phyloP scores from a whole-genome alignment of 2,797 vertebrate species.

The Tarsius wallacei region DNA sequence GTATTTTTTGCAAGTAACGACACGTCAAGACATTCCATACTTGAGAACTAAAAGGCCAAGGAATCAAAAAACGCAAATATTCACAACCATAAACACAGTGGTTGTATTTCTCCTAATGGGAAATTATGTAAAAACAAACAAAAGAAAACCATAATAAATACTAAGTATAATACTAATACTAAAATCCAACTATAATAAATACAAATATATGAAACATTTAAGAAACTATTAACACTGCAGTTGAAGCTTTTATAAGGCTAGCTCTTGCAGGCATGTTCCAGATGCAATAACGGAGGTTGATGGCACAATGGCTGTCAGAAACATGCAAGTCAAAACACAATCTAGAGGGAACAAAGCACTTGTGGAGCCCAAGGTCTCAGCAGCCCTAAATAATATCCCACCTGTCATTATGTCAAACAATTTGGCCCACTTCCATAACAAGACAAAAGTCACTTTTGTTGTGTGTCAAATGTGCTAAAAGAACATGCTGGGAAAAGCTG shows the following conservation, averaged over 20 bases:
- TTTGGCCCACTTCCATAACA: constrained; percentile 88
- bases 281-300: constrained; percentile 92
- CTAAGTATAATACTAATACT: constrained; percentile 6
- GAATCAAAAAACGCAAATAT: constrained; percentile 12
- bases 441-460: constrained; percentile 93
- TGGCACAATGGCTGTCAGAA: constrained; percentile 92
- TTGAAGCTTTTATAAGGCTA: constrained; percentile 74
- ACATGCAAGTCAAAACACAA: constrained; percentile 94
- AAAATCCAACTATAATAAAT: constrained; percentile 68
- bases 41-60: constrained; percentile 53
- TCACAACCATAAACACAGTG: constrained; percentile 67
- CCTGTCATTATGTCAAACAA: constrained; percentile 90
- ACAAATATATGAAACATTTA: constrained; percentile 63
- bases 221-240: constrained; percentile 75
- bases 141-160: background rate
- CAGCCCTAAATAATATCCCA: constrained; percentile 91
- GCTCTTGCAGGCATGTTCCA: constrained; percentile 91
- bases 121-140: background rate
- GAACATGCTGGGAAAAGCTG: constrained; percentile 82
- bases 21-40: constrained; percentile 41
- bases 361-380: constrained; percentile 87
- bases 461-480: constrained; percentile 84
- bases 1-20: constrained; percentile 67
- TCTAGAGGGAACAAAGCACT: constrained; percentile 92
- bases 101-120: constrained; percentile 25